A percentile compares a stretch with the other conserved stretches of the same genome.
Evolutionary conservation across 2,797 vertebrate species (phyloP).

Genomic region (Alcedo quadribrachys): DNA sequence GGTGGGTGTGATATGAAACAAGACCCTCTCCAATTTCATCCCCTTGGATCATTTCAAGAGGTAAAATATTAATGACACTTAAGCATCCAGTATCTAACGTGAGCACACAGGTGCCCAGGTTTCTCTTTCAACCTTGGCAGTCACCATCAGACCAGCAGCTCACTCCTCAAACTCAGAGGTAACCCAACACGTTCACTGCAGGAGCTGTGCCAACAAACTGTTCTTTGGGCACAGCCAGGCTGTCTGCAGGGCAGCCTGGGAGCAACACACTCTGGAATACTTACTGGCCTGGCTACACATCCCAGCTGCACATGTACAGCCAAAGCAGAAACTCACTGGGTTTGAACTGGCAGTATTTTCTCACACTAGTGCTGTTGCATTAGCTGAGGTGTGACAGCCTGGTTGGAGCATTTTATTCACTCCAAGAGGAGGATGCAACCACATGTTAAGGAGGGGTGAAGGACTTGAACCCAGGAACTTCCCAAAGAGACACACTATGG

Average conservation of each 20-base stretch:
- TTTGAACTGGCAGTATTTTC: background rate
- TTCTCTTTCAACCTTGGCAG: conserved; percentile 33
- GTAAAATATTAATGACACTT: conserved; percentile 32
- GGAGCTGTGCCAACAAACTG: background rate
- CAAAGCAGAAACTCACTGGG: background rate
- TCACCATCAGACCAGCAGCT: background rate
- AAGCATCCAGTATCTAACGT: conserved; percentile 1
- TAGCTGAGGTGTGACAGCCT: background rate
- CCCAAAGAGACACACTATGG: background rate
- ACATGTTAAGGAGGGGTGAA: background rate
- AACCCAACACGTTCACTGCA: rapidly evolving
- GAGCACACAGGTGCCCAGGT: background rate
- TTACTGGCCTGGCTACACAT: background rate
- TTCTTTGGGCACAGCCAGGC: background rate
- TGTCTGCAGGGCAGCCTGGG: background rate
- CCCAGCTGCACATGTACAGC: background rate
- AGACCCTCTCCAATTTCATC: background rate
- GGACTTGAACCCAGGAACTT: background rate
- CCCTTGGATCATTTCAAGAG: conserved; percentile 23
- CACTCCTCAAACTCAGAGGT: background rate
- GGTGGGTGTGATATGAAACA: background rate
- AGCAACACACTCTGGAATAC: background rate
- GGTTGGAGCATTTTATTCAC: background rate
- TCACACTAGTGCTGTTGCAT: background rate
- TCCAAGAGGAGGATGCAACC: background rate